These are phyloP conservation scores for Drosophila pandora DNA, from an alignment of 1,140 invertebrate genomes.

Conservation along the genomic window DNA sequence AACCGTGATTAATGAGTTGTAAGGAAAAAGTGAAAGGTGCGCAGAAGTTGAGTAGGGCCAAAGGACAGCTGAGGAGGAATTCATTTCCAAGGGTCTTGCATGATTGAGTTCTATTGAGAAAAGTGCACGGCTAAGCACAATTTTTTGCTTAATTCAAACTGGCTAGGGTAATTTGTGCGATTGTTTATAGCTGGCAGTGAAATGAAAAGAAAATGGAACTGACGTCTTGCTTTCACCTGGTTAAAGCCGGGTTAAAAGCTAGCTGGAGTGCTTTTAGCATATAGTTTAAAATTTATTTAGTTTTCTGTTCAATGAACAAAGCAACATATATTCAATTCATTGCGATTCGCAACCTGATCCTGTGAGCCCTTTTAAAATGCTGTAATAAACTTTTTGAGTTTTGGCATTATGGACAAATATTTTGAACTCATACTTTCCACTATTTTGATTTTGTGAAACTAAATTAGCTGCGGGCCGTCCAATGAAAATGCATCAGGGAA, in stretches of 20 bases:
- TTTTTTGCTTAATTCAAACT: slow-evolving; percentile 20
- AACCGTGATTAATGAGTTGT: slow-evolving; percentile 70
- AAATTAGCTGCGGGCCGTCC: slow-evolving; percentile 38
- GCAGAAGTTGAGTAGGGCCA: slow-evolving; percentile 29
- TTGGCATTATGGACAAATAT: slow-evolving; percentile 24
- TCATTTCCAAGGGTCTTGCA: slow-evolving; percentile 27
- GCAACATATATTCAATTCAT: background rate
- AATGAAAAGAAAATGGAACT: slow-evolving; percentile 1
- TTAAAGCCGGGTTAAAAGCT: background rate
- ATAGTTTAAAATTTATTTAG: background rate
- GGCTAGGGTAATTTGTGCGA: slow-evolving; percentile 32
- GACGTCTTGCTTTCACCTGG: background rate
- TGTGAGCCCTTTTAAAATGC: slow-evolving; percentile 1
- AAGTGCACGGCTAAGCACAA: slow-evolving; percentile 32
- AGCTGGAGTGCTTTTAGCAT: background rate
- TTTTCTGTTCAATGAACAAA: background rate
- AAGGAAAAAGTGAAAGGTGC: slow-evolving; percentile 66
- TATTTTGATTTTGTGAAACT: slow-evolving; percentile 28
- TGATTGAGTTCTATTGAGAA: slow-evolving; percentile 59
- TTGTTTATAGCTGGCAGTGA: slow-evolving; percentile 7
- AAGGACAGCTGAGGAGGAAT: slow-evolving; percentile 8
- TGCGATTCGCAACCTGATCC: background rate
- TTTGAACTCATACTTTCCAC: slow-evolving; percentile 28
- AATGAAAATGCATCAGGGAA: slow-evolving; percentile 5
- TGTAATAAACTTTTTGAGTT: slow-evolving; percentile 14